Evolutionary conservation across 1,140 invertebrate species (phyloP).

Genomic region (Rhopalosiphum padi): DNA sequence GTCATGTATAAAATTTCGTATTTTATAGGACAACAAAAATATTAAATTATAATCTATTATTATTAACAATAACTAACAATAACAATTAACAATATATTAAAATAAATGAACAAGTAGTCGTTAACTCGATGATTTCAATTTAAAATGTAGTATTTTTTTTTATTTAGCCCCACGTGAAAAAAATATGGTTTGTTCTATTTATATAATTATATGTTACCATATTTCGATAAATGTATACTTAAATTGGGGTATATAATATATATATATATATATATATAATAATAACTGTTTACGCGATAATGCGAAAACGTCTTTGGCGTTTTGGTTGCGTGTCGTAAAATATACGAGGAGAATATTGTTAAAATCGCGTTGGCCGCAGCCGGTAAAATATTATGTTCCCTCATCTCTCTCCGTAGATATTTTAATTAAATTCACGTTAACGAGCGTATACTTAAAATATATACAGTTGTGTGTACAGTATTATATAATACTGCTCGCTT

Average conservation of each 20-base stretch:
- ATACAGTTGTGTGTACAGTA: background rate
- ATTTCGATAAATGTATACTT: background rate
- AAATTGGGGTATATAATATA: background rate
- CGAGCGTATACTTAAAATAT: background rate
- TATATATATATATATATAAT: too few species aligned
- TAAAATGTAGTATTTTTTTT: background rate
- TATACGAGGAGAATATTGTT: background rate
- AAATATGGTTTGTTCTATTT: background rate
- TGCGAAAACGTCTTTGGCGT: background rate
- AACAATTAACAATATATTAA: background rate
- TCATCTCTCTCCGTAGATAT: background rate
- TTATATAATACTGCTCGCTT: conserved; percentile 1
- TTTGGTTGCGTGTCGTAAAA: background rate
- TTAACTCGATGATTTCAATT: background rate
- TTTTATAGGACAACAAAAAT: too few species aligned
- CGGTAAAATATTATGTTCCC: conserved; percentile 9
- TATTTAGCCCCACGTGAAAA: background rate
- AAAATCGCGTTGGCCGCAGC: conserved; percentile 17
- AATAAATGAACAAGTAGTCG: background rate
- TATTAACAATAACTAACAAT: background rate
- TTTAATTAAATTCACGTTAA: conserved; percentile 49
- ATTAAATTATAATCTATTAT: too few species aligned
- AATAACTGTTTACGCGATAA: background rate
- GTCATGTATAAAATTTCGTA: too few species aligned
- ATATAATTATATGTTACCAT: background rate